phyloP scores from a whole-genome alignment of 1,140 invertebrate species.

The Drosophila arizonae region DNA sequence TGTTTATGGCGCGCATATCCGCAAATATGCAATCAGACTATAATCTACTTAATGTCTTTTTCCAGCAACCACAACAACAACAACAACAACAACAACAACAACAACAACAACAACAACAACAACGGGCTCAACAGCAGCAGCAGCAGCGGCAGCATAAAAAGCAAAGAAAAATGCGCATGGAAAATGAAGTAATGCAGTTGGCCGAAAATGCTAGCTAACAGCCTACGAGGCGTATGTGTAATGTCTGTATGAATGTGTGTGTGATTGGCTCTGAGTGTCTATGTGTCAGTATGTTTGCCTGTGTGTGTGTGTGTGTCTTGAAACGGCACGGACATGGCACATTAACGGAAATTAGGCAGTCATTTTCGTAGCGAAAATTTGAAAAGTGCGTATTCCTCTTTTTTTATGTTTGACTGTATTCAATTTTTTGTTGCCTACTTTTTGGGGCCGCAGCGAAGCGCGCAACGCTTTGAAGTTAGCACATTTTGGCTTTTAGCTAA shows the following conservation, averaged over 20 bases:
- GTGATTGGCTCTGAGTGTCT: constrained; percentile 8
- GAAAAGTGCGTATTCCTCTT: constrained; percentile 54
- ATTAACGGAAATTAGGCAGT: constrained; percentile 78
- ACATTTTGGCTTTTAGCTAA: constrained; percentile 66
- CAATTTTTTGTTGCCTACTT: constrained; percentile 58
- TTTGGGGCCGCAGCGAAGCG: constrained; percentile 59
- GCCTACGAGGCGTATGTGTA: constrained; percentile 27
- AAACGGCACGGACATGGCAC: constrained; percentile 49
- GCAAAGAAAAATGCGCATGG: constrained; percentile 46
- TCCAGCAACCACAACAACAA: constrained; percentile 38
- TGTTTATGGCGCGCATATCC: constrained; percentile 81
- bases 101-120: no score
- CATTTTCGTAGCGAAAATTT: constrained; percentile 54
- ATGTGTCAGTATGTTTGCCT: no score
- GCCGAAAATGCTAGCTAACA: constrained; percentile 44
- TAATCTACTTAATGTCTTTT: constrained; percentile 82
- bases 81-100: no score
- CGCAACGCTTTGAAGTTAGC: constrained; percentile 62
- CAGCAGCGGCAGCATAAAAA: constrained; percentile 25
- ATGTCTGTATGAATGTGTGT: background rate
- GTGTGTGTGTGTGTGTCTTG: constrained; percentile 29
- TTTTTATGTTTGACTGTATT: no score
- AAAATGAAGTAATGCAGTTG: constrained; percentile 77
- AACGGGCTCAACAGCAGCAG: constrained; percentile 5
- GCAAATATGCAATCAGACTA: constrained; percentile 82